Evolutionary conservation across 1,140 invertebrate genomes (phyloP), one percentile per base, ranked within the genome.

Genomic region (Caenorhabditis latens): DNA sequence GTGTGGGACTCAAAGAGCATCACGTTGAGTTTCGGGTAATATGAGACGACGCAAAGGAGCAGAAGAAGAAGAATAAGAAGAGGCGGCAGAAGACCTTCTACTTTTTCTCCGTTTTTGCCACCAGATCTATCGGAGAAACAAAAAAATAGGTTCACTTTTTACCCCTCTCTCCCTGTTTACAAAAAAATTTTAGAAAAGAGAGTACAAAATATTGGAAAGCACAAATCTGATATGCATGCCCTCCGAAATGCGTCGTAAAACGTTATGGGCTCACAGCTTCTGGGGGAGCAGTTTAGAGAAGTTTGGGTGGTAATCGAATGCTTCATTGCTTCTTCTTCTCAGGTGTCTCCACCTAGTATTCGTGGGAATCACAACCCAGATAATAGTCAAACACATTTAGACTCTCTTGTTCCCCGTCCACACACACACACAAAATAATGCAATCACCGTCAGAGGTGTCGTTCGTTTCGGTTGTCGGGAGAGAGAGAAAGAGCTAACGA

Each of bases 1-100:
- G 40, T 48, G 65, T 71, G 65, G 24, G 65, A 42, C 71, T 79
- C 71, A 79, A 79, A 79, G 71, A 79, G 65, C 71, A 79, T 79
- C 71, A 53, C 71, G 71, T 79, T 79, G 71, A 79, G 46, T 79
- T 79, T 79, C 71, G 71, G 46, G 71, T 79, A 79, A 79, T 79
- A 79, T 79, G 71, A 79, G 71, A 79, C 71, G 71, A 79, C 71
- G 71, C 71, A 53, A 79, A 79, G 46, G 46, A 79, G 71, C 71
- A 71, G 40, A 71, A 43, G 65, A 19, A 71, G 40, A 8, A 43
- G 65, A 43, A 79, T 46, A 48, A 79, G 71, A 79, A 79, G 32
- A 16, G 16, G 8, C 6, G 32, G 24, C 32, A 67, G 71, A 79
- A 79, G 43, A 53, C 43, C 43, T 24, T 79, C 43, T 79, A 24